Conservation (phyloP, 2,113 vertebrate species). For the Theristicus caerulescens region DNA sequence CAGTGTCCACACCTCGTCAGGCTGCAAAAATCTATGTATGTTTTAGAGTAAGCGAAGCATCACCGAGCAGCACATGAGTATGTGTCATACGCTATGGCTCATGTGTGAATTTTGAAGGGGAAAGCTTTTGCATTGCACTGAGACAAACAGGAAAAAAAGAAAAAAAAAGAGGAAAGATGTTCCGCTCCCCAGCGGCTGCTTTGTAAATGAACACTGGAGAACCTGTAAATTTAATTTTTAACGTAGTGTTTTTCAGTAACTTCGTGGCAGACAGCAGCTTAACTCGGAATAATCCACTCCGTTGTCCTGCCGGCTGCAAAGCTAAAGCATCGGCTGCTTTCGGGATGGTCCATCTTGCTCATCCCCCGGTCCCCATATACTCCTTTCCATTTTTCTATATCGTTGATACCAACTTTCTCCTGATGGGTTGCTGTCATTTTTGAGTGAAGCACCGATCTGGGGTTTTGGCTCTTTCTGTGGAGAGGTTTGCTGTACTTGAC, state of each 20-base stretch:
- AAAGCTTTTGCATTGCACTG: background rate
- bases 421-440: accelerated
- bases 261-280: background rate
- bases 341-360: background rate
- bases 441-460: background rate
- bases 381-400: background rate
- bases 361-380: accelerated
- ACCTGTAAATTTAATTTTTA: background rate
- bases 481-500: background rate
- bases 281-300: background rate
- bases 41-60: background rate
- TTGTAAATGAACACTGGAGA: background rate
- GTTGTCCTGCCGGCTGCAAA: background rate
- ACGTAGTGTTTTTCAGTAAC: background rate
- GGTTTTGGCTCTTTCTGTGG: background rate
- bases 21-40: background rate
- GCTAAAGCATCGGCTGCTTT: background rate
- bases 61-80: background rate
- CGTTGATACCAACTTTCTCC: background rate
- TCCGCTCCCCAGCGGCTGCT: background rate
- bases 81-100: background rate
- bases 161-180: background rate
- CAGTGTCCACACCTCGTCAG: background rate
- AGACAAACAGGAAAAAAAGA: background rate
- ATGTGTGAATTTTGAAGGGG: background rate